A percentile compares a stretch with the other conserved stretches of the same genome.
These are phyloP conservation scores for Lepus oiostolus DNA, from an alignment of 2,797 vertebrate species.

Conservation along the genomic window DNA sequence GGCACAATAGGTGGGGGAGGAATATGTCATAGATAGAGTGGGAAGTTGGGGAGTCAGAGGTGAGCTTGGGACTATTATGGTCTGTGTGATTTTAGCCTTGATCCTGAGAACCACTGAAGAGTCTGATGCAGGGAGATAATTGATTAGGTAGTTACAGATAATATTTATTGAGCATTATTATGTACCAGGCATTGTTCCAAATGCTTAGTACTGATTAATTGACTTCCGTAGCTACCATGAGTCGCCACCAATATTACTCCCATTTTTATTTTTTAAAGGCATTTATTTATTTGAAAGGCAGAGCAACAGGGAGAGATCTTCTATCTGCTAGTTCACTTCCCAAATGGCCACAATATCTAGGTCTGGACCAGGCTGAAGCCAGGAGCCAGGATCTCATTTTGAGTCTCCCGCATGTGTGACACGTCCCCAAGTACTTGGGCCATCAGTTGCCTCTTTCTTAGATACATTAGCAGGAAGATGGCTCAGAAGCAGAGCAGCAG, in stretches of 20 bases:
- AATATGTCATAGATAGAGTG: neutral
- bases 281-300: neutral
- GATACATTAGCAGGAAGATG: no score
- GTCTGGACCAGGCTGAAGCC: no score
- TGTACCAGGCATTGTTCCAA: neutral
- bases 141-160: neutral
- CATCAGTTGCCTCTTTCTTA: no score
- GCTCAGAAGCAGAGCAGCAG: no score
- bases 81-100: conserved; percentile 54
- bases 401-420: no score
- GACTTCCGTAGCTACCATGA: neutral
- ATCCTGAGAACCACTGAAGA: neutral
- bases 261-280: neutral
- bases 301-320: no score
- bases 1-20: neutral
- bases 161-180: conserved; percentile 37
- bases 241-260: neutral
- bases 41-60: neutral
- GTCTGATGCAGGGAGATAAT: neutral
- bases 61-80: neutral
- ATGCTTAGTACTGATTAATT: neutral
- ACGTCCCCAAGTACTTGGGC: no score
- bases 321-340: no score
- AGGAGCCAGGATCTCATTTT: no score
- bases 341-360: no score